These are phyloP conservation scores for Uloborus diversus DNA, from an alignment of 1,140 invertebrate species.

Conservation along the genomic window DNA sequence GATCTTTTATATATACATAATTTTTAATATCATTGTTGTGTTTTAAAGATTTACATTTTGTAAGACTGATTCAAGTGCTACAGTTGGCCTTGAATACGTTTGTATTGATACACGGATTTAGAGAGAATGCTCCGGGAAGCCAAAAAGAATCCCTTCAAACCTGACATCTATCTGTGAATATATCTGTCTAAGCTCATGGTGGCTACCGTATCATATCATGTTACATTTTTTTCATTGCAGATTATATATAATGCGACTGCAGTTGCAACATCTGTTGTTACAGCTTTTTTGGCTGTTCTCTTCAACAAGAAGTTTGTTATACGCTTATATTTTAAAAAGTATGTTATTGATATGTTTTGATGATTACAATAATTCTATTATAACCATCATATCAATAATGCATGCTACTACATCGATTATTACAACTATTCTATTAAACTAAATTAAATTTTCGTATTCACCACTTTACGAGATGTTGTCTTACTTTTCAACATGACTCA, in stretches of 20 bases:
- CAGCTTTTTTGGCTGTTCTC: conserved; percentile 54
- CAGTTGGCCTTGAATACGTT: conserved; percentile 41
- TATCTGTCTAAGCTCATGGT: conserved; percentile 40
- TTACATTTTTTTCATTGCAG: conserved; percentile 54
- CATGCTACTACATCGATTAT: conserved; percentile 55
- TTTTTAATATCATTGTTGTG: conserved; percentile 56
- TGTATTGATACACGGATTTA: conserved; percentile 25
- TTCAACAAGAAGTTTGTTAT: conserved; percentile 55
- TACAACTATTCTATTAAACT: conserved; percentile 52
- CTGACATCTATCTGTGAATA: conserved; percentile 7
- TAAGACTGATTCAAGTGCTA: conserved; percentile 50
- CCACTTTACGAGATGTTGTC: conserved; percentile 39
- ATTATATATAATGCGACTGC: conserved; percentile 33
- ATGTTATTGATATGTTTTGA: conserved; percentile 53
- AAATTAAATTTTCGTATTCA: conserved; percentile 55
- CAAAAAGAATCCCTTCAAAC: neutral
- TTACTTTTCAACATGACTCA: neutral
- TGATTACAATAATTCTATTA: conserved; percentile 46
- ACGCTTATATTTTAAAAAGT: conserved; percentile 55
- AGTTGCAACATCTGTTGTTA: conserved; percentile 41
- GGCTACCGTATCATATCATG: conserved; percentile 53
- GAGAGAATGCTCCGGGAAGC: conserved; percentile 25
- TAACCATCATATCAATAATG: conserved; percentile 55
- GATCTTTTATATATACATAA: conserved; percentile 50
- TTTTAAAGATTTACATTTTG: conserved; percentile 56